Conservation (phyloP, 2,113 vertebrate species). For the Rhea pennata region DNA sequence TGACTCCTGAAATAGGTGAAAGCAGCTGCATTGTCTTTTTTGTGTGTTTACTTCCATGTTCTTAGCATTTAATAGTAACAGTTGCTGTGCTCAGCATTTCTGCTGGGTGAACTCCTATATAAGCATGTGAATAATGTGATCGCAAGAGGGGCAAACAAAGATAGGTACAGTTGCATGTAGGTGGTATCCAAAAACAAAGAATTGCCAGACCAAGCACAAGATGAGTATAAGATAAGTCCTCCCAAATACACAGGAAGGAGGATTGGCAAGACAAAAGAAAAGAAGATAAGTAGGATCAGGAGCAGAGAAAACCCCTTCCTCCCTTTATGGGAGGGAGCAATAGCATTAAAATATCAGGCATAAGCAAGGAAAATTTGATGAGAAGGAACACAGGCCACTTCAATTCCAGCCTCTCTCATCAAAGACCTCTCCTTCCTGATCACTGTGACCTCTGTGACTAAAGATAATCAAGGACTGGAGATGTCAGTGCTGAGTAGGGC, state of each 20-base stretch:
- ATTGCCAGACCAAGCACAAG: background rate
- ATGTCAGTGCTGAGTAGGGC: background rate
- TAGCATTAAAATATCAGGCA: background rate
- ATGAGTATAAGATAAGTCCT: background rate
- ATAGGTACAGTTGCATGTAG: background rate
- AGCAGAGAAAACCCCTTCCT: background rate
- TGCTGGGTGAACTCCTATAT: background rate
- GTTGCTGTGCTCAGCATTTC: background rate
- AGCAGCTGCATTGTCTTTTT: background rate
- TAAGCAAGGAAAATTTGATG: background rate
- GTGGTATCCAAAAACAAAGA: background rate
- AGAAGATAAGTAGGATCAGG: background rate
- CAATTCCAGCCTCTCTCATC: background rate
- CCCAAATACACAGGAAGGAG: background rate
- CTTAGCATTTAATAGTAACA: background rate
- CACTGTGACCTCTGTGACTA: background rate
- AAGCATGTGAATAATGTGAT: background rate
- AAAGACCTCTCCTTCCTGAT: background rate
- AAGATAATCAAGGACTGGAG: background rate
- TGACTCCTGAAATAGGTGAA: background rate
- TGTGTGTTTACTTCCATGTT: background rate
- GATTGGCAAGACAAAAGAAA: background rate
- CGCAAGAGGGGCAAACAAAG: background rate
- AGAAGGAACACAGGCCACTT: background rate
- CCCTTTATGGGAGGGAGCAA: background rate